Evolutionary conservation across 2,797 vertebrate species (phyloP), one percentile per base, ranked within the genome.

Genomic region (Rhinoraja longicauda): DNA sequence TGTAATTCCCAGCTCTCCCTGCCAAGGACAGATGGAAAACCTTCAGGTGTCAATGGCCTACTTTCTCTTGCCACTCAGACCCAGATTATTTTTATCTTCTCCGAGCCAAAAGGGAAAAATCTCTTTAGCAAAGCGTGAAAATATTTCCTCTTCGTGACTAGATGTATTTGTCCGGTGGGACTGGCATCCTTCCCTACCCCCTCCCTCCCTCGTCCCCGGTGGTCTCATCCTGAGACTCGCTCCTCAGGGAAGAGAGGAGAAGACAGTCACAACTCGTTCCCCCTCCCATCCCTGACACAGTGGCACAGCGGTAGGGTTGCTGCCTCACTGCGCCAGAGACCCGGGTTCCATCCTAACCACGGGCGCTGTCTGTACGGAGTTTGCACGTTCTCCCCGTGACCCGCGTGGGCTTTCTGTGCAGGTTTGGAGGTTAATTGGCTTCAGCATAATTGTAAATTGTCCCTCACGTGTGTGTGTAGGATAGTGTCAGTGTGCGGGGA

Each of bases 51-150:
- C 84, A 67, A 21, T 88, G 84, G 62, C 84, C 84, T 88, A 88
- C 84, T 88, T 88, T 88, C 62, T 39, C 62, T 19, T 88, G 59
- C 84, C 59, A 88, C 59, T 88, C 59, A 88, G 32, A 36, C 15
- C 10, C 67, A 67, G 62, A 88, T 88, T 88, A 88, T 88, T 88
- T 88, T 88, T 88, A 88, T 88, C 84, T 88, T 88, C 84, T 9
- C 84, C 62, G 32, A 88, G 17, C 15, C 84, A 59, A 88, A 88
- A 88, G 67, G 59, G 62, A 62, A 88, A 57, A 88, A 64, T 88
- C 84, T 67, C 59, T 88, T 88, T 67, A 67, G 84, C 59, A 36
- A 64, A 67, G 84, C 62, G n/a, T 88, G 84, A 88, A 88, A 88
- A 67, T 88, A 88, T 88, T 88, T 67, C 36, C 84, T 21, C 84